Evolutionary conservation across 37 sponge, comb jelly and placozoan genomes (phyloP).

Genomic region (Beroe forskalii): DNA sequence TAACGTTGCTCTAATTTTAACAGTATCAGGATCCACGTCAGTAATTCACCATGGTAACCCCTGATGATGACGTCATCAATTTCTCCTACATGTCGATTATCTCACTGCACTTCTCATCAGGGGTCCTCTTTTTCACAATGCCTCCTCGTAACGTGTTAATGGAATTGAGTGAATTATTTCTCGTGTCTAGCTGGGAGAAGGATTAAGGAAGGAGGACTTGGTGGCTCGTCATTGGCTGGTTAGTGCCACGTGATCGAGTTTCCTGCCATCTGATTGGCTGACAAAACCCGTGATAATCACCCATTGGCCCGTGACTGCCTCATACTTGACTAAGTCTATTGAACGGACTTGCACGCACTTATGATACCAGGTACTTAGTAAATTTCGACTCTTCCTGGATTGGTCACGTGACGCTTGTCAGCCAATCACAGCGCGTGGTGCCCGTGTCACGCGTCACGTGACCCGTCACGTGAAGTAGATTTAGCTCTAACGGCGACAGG

Average conservation of each 20-base stretch:
- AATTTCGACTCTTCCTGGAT: not conserved
- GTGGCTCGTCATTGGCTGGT: no score
- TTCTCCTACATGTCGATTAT: no score
- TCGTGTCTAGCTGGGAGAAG: slow-evolving; percentile 31
- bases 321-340: not conserved
- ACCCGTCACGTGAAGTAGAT: not conserved
- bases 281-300: no score
- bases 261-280: not conserved
- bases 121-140: not conserved
- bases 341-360: no score
- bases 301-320: no score
- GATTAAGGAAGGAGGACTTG: no score
- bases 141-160: slow-evolving; percentile 39
- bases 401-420: not conserved
- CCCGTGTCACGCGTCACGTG: not conserved
- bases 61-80: no score
- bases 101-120: no score
- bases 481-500: not conserved
- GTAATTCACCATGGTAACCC: no score
- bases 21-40: no score
- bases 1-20: no score
- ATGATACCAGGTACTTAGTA: no score
- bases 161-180: slow-evolving; percentile 37
- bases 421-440: not conserved
- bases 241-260: not conserved